Evolutionary conservation across 2,888 invertebrate species (phyloP).

Genomic region (Pristionchus mayeri): DNA sequence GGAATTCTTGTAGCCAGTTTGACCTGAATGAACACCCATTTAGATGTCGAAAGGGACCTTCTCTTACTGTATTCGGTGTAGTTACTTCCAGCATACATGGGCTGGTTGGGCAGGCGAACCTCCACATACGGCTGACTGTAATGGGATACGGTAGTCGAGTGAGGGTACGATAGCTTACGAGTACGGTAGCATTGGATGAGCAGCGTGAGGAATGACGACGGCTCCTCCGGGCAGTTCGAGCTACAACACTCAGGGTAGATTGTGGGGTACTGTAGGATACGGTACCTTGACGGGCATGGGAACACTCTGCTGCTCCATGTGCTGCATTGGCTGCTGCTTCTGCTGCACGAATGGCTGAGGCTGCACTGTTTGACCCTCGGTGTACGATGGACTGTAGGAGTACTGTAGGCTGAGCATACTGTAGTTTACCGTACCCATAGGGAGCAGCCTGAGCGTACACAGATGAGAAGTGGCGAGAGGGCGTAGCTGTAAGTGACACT

Average conservation of each 20-base stretch:
- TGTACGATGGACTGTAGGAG: background rate
- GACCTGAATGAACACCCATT: background rate
- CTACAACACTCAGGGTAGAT: background rate
- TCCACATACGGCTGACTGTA: slow-evolving; percentile 10
- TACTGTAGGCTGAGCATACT: background rate
- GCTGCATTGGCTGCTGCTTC: background rate
- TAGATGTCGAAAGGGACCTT: too few species aligned
- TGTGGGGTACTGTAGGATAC: background rate
- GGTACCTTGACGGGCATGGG: slow-evolving; percentile 5
- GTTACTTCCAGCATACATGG: background rate
- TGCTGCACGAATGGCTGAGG: background rate
- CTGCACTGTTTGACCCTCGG: slow-evolving; percentile 4
- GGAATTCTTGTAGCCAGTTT: slow-evolving; percentile 18
- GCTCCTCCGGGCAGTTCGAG: slow-evolving; percentile 24
- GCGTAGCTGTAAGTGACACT: background rate
- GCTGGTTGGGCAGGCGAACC: slow-evolving; percentile 6
- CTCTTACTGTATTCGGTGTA: slow-evolving; percentile 26
- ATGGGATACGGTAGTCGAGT: background rate
- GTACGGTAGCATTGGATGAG: slow-evolving; percentile 35
- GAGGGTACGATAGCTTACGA: slow-evolving; percentile 3
- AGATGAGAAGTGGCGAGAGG: slow-evolving; percentile 5
- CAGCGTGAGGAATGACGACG: slow-evolving; percentile 29
- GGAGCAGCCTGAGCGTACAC: slow-evolving; percentile 19
- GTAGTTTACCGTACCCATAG: slow-evolving; percentile 1
- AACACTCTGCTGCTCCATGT: background rate